Evolutionary conservation across 2,797 vertebrate species (phyloP).

Genomic region (Parotocinclus haroldoi): DNA sequence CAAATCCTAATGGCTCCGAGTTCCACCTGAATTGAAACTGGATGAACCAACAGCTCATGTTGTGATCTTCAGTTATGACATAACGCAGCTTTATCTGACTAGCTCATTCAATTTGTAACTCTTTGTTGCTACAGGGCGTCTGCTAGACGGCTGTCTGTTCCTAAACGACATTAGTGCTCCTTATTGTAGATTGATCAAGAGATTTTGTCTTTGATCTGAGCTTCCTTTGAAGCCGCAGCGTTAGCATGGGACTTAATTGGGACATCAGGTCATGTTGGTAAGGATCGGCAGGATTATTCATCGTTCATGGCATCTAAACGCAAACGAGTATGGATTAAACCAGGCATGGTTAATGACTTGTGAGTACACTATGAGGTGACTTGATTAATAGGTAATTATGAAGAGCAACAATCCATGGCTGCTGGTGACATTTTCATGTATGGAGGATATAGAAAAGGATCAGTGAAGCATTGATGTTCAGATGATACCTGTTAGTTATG

Average conservation of each 20-base stretch:
- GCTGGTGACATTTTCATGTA: too few species aligned
- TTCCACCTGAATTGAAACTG: constrained; percentile 1
- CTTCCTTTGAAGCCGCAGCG: background rate
- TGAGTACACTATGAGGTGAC: too few species aligned
- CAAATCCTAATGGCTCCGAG: constrained; percentile 8
- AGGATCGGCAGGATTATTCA: background rate
- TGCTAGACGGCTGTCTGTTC: constrained; percentile 17
- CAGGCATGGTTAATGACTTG: too few species aligned
- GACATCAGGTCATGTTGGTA: background rate
- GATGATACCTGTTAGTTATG: too few species aligned
- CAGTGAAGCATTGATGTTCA: too few species aligned
- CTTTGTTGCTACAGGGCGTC: constrained; percentile 2
- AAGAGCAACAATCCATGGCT: too few species aligned
- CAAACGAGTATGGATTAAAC: too few species aligned
- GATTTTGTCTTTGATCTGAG: constrained; percentile 12
- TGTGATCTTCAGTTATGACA: constrained; percentile 29
- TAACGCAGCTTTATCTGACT: constrained; percentile 16
- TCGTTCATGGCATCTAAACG: too few species aligned
- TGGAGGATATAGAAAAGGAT: too few species aligned
- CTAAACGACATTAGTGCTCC: constrained; percentile 24
- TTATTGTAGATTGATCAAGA: background rate
- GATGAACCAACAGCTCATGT: background rate
- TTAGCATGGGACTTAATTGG: background rate
- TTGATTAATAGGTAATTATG: too few species aligned
- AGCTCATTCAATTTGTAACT: background rate